Evolutionary conservation across 1,140 invertebrate species (phyloP).

Genomic region (Helicoverpa armigera): DNA sequence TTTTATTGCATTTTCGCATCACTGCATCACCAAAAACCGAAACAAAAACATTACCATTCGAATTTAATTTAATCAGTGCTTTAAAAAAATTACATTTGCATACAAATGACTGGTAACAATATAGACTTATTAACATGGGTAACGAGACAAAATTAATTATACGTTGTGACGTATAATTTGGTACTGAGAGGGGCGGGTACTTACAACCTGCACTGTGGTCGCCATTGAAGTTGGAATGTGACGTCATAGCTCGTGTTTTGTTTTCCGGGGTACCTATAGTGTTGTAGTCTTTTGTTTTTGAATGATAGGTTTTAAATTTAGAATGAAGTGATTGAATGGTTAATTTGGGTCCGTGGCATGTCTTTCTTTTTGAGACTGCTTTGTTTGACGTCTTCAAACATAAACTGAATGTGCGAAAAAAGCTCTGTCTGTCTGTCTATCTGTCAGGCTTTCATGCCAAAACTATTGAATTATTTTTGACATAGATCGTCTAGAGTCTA

Average conservation of each 20-base stretch:
- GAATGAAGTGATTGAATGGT: no score
- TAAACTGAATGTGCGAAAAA: no score
- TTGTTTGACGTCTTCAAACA: no score
- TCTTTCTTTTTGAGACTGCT: no score
- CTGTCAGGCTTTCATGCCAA: no score
- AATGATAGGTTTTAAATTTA: no score
- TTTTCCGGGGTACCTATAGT: not conserved
- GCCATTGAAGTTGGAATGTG: slow-evolving; percentile 14
- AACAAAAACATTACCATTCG: not conserved
- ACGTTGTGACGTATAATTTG: slow-evolving; percentile 40
- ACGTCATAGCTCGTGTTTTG: not conserved
- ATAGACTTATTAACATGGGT: slow-evolving; percentile 41
- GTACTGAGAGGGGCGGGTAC: not conserved
- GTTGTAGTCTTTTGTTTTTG: no score
- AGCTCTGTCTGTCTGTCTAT: no score
- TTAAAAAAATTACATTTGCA: slow-evolving; percentile 33
- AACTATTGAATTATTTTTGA: no score
- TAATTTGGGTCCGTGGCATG: no score
- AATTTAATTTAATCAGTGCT: slow-evolving; percentile 6
- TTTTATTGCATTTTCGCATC: no score
- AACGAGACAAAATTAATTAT: slow-evolving; percentile 51
- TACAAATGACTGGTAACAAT: slow-evolving; percentile 39
- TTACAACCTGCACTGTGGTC: slow-evolving; percentile 29
- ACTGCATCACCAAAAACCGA: not conserved
- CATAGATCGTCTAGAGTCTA: no score